Evolutionary conservation across 2,113 vertebrate species (phyloP), one percentile per base, ranked within the genome.

Genomic region (Syngnathus typhle): DNA sequence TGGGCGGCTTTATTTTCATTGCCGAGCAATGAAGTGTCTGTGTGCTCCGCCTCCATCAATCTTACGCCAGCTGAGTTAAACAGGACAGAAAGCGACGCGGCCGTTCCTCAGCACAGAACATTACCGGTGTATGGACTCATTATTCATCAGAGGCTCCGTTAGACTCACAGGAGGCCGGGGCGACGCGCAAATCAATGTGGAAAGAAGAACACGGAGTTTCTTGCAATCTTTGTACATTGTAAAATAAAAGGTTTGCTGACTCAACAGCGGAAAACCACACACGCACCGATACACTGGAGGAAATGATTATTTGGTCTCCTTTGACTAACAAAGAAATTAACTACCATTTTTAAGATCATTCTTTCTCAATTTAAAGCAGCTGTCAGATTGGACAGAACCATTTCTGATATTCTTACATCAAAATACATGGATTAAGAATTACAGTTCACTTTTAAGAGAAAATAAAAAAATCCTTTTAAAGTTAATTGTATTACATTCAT

Each of bases 1-100:
- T 70, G 77, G 72, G 82, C 78, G 82, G 82, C 83, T 80, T 83
- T 87, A 86, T 88, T 89, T 89, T 90, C 84, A 86, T 87, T 76
- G 77, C 77, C 77, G 76, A 87, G 81, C 84, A 84, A 89, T 84
- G 83, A 89, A 87, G 85, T 85, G 86, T 89, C 84, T 88, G 87
- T 87, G 84, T 85, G 84, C 75, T 37, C 47, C 68, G 76, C 80
- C 76, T 69, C 82, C 77, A 90, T 88, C 87, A 87, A 89, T 90
- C 89, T 89, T 86, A 75, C 83, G 82, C 60, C 82, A 65, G 86
- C 72, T 59, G 84, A 89, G 87, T 90, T 90, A 90, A 32, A 90
- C 88, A 88, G 88, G 87, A 88, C 85, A 89, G 88, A 87, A 88
- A 88, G 78, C 88, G 84, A 90, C 88, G 88, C 87, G 84, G 86